Evolutionary conservation across 37 sponge, comb jelly and placozoan species (phyloP), one percentile per base, ranked within the genome.

Genomic region (Agelas oroides): DNA sequence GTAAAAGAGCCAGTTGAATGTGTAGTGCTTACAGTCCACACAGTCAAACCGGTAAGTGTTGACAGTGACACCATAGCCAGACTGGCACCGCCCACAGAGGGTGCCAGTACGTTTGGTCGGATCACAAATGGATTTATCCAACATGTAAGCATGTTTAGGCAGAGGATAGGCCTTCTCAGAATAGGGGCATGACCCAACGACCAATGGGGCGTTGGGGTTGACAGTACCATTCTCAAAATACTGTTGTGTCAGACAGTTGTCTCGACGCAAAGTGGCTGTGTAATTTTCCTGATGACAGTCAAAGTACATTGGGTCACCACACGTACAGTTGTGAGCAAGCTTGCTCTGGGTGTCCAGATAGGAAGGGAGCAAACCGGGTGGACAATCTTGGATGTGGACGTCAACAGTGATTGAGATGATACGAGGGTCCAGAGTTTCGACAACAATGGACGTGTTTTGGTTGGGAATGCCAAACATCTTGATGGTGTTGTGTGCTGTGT

Each of bases 351-450:
- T 67, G 20, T 18, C 34, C 5, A 19, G 58, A 5, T 52, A n/a
- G 24, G 27, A 32, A 8, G 36, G 56, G 55, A 15, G 2, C n/a
- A 65, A 79, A 13, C 87, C 87, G 0, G 81, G 81, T 1, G 87
- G 80, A 65, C 87, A 87, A 35, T 18, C 1, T 2, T 53, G 35
- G 41, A 87, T 30, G 0, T 46, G 3, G 25, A 87, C 75, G 1
- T 16, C 37, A 18, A 87, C n/a, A 23, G 15, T 2, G 18, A 53
- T 63, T 6, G 71, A 20, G 11, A 79, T 71, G 24, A 87, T 68
- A 32, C 72, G 60, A 18, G 87, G 87, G 24, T 64, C 87, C 11
- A 87, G 64, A 13, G 87, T 87, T 38, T 40, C 69, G 0, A 87
- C 31, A 1, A 69, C 5, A 0, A 84, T 38, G 1, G 39, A 40